Conservation (phyloP, 37 sponge, comb jelly and placozoan species). For the Eunapius fragilis region DNA sequence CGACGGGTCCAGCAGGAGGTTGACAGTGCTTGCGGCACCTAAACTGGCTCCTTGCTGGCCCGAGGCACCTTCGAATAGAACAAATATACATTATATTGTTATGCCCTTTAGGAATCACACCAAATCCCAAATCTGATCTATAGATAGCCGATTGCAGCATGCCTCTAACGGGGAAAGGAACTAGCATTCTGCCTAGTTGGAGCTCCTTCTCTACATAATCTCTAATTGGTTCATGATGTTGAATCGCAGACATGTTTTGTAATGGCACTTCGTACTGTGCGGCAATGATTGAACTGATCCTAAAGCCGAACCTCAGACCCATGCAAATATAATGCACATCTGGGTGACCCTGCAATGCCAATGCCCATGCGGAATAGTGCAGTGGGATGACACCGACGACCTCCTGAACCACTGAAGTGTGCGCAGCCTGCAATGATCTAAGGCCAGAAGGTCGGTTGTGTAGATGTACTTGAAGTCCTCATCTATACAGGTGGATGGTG, state of each 20-base stretch:
- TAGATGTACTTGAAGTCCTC: conserved; percentile 1
- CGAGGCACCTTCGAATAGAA: conserved; percentile 41
- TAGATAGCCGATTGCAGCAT: neutral
- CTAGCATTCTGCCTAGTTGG: conserved; percentile 6
- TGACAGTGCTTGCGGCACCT: neutral
- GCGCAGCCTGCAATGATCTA: neutral
- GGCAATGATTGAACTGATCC: too few relatives aligned
- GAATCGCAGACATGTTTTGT: neutral
- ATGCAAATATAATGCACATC: neutral
- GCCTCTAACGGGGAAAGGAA: conserved; percentile 6
- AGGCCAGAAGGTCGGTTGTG: conserved; percentile 15
- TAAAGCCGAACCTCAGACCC: too few relatives aligned
- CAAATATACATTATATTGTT: too few relatives aligned
- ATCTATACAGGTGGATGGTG: neutral
- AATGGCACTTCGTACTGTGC: neutral
- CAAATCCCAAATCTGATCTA: neutral
- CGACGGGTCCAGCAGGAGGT: conserved; percentile 23
- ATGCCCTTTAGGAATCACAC: neutral
- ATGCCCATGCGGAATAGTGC: neutral
- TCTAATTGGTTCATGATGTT: neutral
- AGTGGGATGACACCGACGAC: neutral
- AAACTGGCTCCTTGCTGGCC: conserved; percentile 3
- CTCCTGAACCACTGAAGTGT: neutral
- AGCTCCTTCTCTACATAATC: conserved; percentile 13
- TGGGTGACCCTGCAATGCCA: neutral